These are phyloP conservation scores for Venustaconcha ellipsiformis DNA, from an alignment of 1,140 invertebrate species.

Conservation along the genomic window DNA sequence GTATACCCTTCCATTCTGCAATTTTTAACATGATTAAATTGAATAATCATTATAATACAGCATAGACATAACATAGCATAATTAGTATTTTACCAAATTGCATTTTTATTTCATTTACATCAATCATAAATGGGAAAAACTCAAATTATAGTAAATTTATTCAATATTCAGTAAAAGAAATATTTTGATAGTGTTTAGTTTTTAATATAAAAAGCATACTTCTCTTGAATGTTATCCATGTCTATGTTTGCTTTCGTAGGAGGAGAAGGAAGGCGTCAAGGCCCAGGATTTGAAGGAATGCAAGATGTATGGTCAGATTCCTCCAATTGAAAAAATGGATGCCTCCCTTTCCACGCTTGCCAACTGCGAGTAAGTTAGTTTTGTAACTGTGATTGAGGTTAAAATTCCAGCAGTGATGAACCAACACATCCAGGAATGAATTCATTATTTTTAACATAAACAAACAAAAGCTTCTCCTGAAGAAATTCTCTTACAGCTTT, in stretches of 20 bases:
- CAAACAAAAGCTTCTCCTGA: too few species aligned
- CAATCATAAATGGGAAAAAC: background rate
- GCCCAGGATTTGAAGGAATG: slow-evolving; percentile 79
- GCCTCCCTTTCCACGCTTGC: slow-evolving; percentile 70
- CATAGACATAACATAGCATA: too few species aligned
- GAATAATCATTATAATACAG: too few species aligned
- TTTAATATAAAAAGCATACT: background rate
- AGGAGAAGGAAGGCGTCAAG: slow-evolving; percentile 81
- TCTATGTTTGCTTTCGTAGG: slow-evolving; percentile 60
- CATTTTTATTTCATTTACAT: background rate
- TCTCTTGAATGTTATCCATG: background rate
- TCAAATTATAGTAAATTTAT: background rate
- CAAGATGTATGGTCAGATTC: slow-evolving; percentile 72
- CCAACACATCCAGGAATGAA: background rate
- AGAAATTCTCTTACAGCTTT: background rate
- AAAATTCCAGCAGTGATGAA: background rate
- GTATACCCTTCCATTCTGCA: too few species aligned
- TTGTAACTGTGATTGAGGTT: background rate
- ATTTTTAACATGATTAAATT: too few species aligned
- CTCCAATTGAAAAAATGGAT: slow-evolving; percentile 75
- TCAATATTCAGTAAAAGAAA: background rate
- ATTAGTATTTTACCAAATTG: too few species aligned
- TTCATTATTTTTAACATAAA: background rate
- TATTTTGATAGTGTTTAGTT: background rate
- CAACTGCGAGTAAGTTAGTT: slow-evolving; percentile 64